Evolutionary conservation across 2,797 vertebrate genomes (phyloP).

Genomic region (Pelochelys cantorii): DNA sequence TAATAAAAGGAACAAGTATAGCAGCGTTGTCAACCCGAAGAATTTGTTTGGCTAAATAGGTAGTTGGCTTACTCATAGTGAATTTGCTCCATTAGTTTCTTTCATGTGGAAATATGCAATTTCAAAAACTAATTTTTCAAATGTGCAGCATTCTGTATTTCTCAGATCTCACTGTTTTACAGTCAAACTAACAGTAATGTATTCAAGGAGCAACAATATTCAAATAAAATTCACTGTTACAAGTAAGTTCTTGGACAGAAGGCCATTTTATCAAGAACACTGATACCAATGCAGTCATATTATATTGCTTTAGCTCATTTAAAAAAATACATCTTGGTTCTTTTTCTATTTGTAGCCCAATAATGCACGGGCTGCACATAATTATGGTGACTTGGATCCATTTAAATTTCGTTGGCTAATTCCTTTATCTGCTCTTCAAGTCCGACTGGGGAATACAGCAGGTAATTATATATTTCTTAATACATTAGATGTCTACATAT

Average conservation of each 20-base stretch:
- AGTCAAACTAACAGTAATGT: background rate
- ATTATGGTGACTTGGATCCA: conserved; percentile 89
- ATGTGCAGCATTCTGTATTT: background rate
- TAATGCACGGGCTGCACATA: conserved; percentile 85
- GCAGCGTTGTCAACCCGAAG: background rate
- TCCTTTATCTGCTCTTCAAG: conserved; percentile 94
- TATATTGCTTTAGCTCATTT: background rate
- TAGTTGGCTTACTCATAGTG: background rate
- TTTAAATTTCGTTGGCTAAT: conserved; percentile 98
- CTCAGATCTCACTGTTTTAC: background rate
- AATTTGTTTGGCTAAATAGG: conserved; percentile 21
- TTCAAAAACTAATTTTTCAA: background rate
- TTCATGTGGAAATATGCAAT: conserved; percentile 10
- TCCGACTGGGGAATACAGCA: conserved; percentile 93
- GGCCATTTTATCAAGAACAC: rapidly evolving
- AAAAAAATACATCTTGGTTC: background rate
- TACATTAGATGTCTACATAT: background rate
- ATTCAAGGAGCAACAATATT: conserved; percentile 1
- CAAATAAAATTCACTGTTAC: conserved; percentile 9
- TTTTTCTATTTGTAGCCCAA: conserved; percentile 76
- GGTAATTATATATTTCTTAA: conserved; percentile 79
- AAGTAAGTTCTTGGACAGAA: conserved; percentile 14
- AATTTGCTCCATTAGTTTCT: conserved; percentile 13
- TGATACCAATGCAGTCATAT: background rate
- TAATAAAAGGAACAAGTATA: conserved; percentile 22